A percentile compares a stretch with the other conserved stretches of the same genome.
Conservation (phyloP, 1,140 invertebrate genomes). For the Papilio glaucus region DNA sequence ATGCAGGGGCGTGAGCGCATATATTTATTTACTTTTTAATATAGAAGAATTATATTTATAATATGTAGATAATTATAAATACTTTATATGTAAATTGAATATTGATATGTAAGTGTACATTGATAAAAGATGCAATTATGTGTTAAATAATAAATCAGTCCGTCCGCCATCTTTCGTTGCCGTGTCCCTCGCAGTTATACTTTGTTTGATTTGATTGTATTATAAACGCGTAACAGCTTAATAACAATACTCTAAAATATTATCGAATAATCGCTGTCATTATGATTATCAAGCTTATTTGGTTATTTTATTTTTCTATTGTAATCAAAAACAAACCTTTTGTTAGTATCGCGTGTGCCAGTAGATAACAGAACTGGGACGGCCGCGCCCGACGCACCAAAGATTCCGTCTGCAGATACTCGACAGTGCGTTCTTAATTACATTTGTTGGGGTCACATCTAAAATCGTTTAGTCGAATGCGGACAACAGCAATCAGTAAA, state of each 20-base stretch:
- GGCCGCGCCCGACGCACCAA: slow-evolving; percentile 1
- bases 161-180: too few relatives aligned
- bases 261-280: not conserved
- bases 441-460: slow-evolving; percentile 17
- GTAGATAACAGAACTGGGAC: slow-evolving; percentile 27
- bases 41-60: too few relatives aligned
- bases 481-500: not conserved
- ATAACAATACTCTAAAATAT: not conserved
- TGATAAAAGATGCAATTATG: too few relatives aligned
- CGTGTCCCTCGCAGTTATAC: too few relatives aligned
- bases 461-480: slow-evolving; percentile 18
- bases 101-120: too few relatives aligned
- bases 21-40: too few relatives aligned
- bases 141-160: too few relatives aligned
- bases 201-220: too few relatives aligned
- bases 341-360: slow-evolving; percentile 23
- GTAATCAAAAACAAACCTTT: slow-evolving; percentile 28
- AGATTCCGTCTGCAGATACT: slow-evolving; percentile 16
- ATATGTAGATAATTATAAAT: too few relatives aligned
- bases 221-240: too few relatives aligned
- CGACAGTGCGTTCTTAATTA: slow-evolving; percentile 30
- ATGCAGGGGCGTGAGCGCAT: too few relatives aligned
- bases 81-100: too few relatives aligned
- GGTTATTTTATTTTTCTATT: not conserved
- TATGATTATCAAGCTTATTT: not conserved